phyloP scores from a whole-genome alignment of 2,888 invertebrate species.

The Carterocephalus palaemon region DNA sequence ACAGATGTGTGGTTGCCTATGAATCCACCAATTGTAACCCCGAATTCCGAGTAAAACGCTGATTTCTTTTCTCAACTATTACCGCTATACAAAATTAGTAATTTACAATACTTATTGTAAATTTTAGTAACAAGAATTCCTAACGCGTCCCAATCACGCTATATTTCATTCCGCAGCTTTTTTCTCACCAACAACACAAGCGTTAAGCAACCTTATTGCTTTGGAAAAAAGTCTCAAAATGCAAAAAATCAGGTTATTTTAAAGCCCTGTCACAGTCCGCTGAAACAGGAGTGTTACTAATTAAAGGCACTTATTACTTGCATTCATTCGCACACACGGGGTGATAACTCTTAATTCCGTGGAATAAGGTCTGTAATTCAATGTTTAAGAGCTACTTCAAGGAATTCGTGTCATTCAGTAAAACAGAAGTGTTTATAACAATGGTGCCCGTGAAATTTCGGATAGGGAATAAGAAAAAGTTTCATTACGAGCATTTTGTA shows the following conservation, averaged over 20 bases:
- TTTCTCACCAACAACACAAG: conserved; percentile 4
- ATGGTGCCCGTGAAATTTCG: conserved; percentile 57
- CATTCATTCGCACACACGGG: conserved; percentile 27
- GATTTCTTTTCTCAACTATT: too few relatives aligned
- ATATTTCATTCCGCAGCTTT: conserved; percentile 20
- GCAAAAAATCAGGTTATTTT: neutral
- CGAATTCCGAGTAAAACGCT: too few relatives aligned
- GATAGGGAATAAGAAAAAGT: conserved; percentile 54
- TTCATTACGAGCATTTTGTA: conserved; percentile 46
- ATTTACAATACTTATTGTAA: conserved; percentile 26
- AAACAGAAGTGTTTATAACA: conserved; percentile 55
- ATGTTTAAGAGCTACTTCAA: neutral
- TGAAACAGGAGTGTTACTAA: conserved; percentile 34
- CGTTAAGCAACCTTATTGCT: conserved; percentile 30
- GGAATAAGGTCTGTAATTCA: conserved; percentile 2
- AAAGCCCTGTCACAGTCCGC: conserved; percentile 20
- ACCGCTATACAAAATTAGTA: too few relatives aligned
- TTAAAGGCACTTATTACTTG: conserved; percentile 29
- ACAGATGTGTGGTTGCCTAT: too few relatives aligned
- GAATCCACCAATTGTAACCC: too few relatives aligned
- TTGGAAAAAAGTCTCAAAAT: conserved; percentile 34
- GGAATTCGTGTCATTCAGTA: conserved; percentile 44
- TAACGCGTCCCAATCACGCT: conserved; percentile 27
- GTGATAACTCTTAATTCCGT: neutral
- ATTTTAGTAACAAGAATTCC: conserved; percentile 31